A percentile compares a stretch with the other conserved stretches of the same genome.
Conservation (phyloP, 2,113 vertebrate species). For the Poeciliopsis prolifica region DNA sequence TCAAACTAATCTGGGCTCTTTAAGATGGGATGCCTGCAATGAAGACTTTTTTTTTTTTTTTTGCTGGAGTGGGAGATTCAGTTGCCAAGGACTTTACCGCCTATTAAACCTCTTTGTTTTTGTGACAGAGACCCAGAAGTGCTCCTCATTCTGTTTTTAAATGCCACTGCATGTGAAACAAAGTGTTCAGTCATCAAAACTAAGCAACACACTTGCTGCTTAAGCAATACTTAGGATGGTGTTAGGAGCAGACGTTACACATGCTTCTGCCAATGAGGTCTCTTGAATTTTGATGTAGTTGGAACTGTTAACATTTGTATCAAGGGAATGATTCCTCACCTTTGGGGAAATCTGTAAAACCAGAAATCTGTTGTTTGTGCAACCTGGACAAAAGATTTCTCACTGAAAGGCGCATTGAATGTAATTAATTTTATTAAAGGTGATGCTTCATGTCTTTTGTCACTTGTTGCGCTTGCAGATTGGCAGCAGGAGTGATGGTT, state of each 20-base stretch:
- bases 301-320: conserved; percentile 61
- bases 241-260: conserved; percentile 58
- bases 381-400: conserved; percentile 52
- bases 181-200: conserved; percentile 52
- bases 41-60: conserved; percentile 18
- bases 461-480: conserved; percentile 16
- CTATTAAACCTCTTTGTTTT: conserved; percentile 59
- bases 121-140: conserved; percentile 58
- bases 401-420: conserved; percentile 68
- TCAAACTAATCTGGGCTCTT: conserved; percentile 48
- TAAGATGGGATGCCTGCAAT: conserved; percentile 40
- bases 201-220: conserved; percentile 58
- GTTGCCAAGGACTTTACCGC: conserved; percentile 65
- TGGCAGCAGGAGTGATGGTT: not conserved
- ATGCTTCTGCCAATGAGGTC: conserved; percentile 61
- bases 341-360: conserved; percentile 46
- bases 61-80: conserved; percentile 42
- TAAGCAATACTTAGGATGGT: conserved; percentile 68
- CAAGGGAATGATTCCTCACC: conserved; percentile 35
- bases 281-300: conserved; percentile 64
- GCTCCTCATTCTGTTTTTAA: conserved; percentile 31
- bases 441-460: conserved; percentile 66
- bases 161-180: conserved; percentile 64
- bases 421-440: conserved; percentile 77
- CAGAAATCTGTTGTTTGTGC: conserved; percentile 61